These are phyloP conservation scores for Glyphotaelius pellucidus DNA, from an alignment of 2,888 invertebrate genomes.

Conservation along the genomic window DNA sequence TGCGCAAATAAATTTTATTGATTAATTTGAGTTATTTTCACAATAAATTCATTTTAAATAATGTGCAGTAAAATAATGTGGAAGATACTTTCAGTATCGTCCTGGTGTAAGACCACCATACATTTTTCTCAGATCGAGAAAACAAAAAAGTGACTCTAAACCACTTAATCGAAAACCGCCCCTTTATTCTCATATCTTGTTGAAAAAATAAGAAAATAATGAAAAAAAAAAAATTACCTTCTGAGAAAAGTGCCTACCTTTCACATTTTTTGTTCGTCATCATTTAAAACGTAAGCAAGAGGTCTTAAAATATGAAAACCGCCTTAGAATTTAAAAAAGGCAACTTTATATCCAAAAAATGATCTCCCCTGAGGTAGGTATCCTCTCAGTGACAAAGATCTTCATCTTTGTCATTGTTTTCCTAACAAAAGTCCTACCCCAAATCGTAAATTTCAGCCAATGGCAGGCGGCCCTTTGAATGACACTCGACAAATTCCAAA, in stretches of 20 bases:
- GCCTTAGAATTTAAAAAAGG: background rate
- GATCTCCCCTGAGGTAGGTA: background rate
- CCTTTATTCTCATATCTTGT: background rate
- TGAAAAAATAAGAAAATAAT: background rate
- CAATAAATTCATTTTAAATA: too few relatives aligned
- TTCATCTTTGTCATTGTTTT: background rate
- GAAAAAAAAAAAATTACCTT: background rate
- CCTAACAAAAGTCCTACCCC: background rate
- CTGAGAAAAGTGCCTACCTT: background rate
- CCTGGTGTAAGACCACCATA: too few relatives aligned
- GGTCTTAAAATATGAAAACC: background rate
- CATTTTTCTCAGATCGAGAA: background rate
- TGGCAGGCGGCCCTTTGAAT: background rate
- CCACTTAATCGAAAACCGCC: background rate
- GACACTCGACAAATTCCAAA: conserved; percentile 23
- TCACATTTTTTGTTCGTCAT: background rate
- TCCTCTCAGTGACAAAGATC: conserved; percentile 6
- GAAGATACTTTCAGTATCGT: too few relatives aligned
- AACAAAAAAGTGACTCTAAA: background rate
- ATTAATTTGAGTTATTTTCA: too few relatives aligned
- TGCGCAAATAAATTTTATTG: too few relatives aligned
- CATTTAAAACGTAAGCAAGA: background rate
- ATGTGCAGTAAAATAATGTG: too few relatives aligned
- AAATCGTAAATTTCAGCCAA: conserved; percentile 11
- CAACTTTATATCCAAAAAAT: background rate